Evolutionary conservation across 2,888 invertebrate species (phyloP), one percentile per base, ranked within the genome.

Genomic region (Meganola albula): DNA sequence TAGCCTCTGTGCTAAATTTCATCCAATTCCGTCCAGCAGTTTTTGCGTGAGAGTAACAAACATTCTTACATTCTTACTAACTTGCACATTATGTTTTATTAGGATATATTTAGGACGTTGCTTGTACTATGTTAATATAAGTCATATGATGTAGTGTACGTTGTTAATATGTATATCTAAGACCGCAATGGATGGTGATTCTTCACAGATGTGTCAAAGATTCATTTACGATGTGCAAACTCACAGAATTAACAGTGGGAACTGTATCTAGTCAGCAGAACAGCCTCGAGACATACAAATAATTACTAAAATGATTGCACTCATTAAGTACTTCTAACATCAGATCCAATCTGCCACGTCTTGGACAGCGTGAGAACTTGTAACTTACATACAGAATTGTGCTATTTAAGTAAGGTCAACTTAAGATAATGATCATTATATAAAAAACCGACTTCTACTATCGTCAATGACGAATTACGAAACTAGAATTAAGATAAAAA

Each of bases 401-500:
- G 59, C 58, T 66, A 62, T 64, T 63, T 60, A 56, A 59, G 62
- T 60, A 59, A 70, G 67, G 69, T 61, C 70, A 61, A 41, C 42
- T 40, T 44, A 53, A 67, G 70, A 71, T 73, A 70, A 68, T 64
- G 53, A 71, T 71, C 69, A 53, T 50, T 53, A 58, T 59, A 62
- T 44, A 62, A 44, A 18, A 57, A 63, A 53, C 45, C 50, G 52
- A 63, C 67, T 63, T 61, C 63, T 56, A 57, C 60, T 53, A 55
- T 52, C 56, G 58, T 69, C 74, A 74, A 72, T 73, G 72, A 60
- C 71, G 48, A 58, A 53, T 74, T 72, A 54, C 53, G 60, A 70
- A 71, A 73, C 63, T 61, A 69, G 63, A 66, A 37, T 50, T 46
- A 40, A 47, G 53, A 58, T 61, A 62, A 65, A 61, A 64, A 62